phyloP scores from a whole-genome alignment of 2,888 invertebrate genomes.

The Thymelicus acteon region DNA sequence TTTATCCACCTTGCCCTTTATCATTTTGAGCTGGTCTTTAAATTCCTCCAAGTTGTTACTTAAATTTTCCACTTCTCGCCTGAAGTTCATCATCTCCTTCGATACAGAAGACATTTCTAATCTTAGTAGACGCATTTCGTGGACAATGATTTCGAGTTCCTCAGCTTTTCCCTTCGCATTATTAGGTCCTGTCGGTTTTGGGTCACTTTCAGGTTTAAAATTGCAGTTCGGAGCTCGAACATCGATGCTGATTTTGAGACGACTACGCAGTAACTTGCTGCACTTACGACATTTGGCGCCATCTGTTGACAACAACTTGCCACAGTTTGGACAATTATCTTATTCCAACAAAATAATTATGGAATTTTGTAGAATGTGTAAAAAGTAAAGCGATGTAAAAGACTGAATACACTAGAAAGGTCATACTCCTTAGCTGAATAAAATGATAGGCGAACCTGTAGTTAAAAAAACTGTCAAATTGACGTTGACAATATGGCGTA shows the following conservation, averaged over 20 bases:
- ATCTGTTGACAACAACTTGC: conserved; percentile 3
- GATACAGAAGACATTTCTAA: not conserved
- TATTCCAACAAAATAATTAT: too few species aligned
- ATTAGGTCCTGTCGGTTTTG: not conserved
- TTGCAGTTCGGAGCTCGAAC: not conserved
- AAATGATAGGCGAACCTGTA: too few species aligned
- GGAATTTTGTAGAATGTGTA: too few species aligned
- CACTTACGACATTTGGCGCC: not conserved
- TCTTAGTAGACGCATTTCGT: not conserved
- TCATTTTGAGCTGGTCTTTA: not conserved
- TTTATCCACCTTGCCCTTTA: not conserved
- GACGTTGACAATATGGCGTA: too few species aligned
- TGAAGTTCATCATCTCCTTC: not conserved
- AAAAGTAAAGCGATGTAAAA: too few species aligned
- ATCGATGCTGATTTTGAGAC: not conserved
- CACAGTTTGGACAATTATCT: not conserved
- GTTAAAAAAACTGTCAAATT: too few species aligned
- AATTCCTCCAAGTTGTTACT: not conserved
- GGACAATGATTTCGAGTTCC: not conserved
- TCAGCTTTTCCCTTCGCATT: not conserved
- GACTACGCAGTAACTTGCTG: not conserved
- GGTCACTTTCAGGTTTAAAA: not conserved
- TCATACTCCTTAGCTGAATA: too few species aligned
- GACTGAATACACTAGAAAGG: too few species aligned
- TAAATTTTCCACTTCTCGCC: not conserved